A percentile compares a stretch with the other conserved stretches of the same genome.
phyloP scores from a whole-genome alignment of 1,140 invertebrate species.

The Anadara kagoshimensis region DNA sequence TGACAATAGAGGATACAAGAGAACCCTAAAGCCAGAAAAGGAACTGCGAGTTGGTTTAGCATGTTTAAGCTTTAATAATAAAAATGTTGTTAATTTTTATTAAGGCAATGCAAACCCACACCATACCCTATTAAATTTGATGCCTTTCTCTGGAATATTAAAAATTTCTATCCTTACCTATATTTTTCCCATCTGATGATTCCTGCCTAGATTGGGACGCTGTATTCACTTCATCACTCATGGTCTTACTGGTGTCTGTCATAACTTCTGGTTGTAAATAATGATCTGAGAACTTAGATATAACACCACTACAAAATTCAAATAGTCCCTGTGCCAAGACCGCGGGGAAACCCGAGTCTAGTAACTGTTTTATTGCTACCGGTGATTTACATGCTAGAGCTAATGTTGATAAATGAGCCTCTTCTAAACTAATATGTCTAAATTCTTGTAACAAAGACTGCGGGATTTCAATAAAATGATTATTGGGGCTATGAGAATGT shows the following conservation, averaged over 20 bases:
- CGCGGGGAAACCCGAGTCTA: conserved; percentile 85
- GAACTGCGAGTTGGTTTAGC: no score
- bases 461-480: conserved; percentile 20
- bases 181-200: not conserved
- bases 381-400: conserved; percentile 86
- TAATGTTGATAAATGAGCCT: conserved; percentile 83
- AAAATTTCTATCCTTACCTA: conserved; percentile 5
- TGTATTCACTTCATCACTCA: conserved; percentile 34
- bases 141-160: no score
- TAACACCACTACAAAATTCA: conserved; percentile 70
- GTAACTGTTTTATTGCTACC: conserved; percentile 82
- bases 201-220: not conserved
- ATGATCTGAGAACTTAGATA: conserved; percentile 51
- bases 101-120: no score
- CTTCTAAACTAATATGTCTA: conserved; percentile 67
- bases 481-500: conserved; percentile 14
- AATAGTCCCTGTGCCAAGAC: conserved; percentile 76
- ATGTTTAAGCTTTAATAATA: no score
- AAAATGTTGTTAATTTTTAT: no score
- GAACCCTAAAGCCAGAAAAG: no score
- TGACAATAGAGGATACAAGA: no score
- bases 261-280: conserved; percentile 49
- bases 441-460: conserved; percentile 55
- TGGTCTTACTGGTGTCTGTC: conserved; percentile 54
- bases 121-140: no score